Evolutionary conservation across 1,140 invertebrate species (phyloP).

Genomic region (Leptinotarsa defecta): DNA sequence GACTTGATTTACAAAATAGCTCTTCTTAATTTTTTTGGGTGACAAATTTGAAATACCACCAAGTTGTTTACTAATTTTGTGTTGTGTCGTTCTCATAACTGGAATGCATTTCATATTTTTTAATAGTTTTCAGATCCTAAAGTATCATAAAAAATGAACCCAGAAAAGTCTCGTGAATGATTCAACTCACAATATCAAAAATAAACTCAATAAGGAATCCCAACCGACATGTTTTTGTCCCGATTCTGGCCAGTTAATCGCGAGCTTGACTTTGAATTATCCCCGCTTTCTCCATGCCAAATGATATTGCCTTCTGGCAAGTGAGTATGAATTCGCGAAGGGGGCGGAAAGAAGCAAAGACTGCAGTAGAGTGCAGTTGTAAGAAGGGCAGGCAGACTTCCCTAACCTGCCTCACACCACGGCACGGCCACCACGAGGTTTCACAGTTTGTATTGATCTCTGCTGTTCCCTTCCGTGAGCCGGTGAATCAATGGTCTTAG

Average conservation of each 20-base stretch:
- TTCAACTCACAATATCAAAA: background rate
- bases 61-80: too few relatives aligned
- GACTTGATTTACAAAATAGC: too few relatives aligned
- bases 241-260: slow-evolving; percentile 16
- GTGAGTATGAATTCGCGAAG: slow-evolving; percentile 22
- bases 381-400: slow-evolving; percentile 35
- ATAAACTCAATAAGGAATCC: background rate
- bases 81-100: too few relatives aligned
- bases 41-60: too few relatives aligned
- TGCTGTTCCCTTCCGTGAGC: slow-evolving; percentile 41
- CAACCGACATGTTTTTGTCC: slow-evolving; percentile 17
- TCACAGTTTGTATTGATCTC: slow-evolving; percentile 41
- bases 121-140: too few relatives aligned
- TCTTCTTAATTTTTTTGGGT: too few relatives aligned
- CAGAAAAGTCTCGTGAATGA: too few relatives aligned
- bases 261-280: slow-evolving; percentile 20
- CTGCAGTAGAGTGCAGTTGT: slow-evolving; percentile 35
- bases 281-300: slow-evolving; percentile 8
- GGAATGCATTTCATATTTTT: too few relatives aligned
- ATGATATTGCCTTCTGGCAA: slow-evolving; percentile 17
- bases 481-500: slow-evolving; percentile 44
- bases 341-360: slow-evolving; percentile 39
- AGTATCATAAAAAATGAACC: too few relatives aligned
- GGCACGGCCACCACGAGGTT: slow-evolving; percentile 32
- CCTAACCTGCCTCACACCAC: slow-evolving; percentile 51